phyloP scores from a whole-genome alignment of 1,140 invertebrate genomes.

The Hirudo medicinalis region DNA sequence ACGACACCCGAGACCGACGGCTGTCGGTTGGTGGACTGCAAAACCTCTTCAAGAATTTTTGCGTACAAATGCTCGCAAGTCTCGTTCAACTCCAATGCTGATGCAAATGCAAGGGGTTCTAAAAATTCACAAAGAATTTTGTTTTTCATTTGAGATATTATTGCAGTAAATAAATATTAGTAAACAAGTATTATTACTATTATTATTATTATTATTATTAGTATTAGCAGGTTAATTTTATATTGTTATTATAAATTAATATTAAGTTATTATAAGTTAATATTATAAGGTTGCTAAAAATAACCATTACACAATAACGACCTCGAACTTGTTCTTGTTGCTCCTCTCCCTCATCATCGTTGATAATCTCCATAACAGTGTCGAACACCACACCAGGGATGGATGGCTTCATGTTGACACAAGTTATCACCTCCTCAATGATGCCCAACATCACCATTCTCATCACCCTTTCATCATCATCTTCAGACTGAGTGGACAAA shows the following conservation, averaged over 20 bases:
- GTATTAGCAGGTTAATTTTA: no score
- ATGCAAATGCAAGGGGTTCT: background rate
- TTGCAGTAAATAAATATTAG: no score
- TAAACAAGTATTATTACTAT: no score
- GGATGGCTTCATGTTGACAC: background rate
- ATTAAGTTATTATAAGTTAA: no score
- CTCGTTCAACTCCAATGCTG: background rate
- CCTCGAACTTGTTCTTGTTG: background rate
- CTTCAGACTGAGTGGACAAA: no score
- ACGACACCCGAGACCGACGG: slow-evolving; percentile 12
- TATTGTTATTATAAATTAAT: no score
- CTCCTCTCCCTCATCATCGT: background rate
- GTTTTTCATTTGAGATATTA: background rate
- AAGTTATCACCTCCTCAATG: slow-evolving; percentile 14
- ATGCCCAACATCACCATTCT: background rate
- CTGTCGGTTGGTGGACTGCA: slow-evolving; percentile 15
- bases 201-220: no score
- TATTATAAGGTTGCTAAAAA: no score
- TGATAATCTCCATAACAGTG: slow-evolving; percentile 12
- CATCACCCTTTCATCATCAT: no score
- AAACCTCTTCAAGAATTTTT: slow-evolving; percentile 8
- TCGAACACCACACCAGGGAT: slow-evolving; percentile 12
- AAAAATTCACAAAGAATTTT: background rate
- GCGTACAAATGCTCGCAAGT: background rate
- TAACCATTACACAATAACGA: no score